Conservation (phyloP, 2,113 vertebrate genomes). For the Sylvia atricapilla region DNA sequence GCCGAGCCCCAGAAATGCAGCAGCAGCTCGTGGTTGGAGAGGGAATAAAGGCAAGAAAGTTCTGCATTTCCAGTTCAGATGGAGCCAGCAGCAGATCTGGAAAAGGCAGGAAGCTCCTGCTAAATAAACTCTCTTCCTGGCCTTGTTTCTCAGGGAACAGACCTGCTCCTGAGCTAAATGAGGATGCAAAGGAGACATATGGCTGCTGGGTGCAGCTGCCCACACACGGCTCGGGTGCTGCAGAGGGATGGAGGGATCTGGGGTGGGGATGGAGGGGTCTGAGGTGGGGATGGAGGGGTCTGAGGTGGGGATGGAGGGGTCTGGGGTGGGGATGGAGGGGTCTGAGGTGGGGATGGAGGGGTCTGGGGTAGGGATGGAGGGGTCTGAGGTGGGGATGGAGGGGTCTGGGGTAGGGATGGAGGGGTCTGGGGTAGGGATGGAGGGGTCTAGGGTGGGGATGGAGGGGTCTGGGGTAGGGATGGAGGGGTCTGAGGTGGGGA, state of each 20-base stretch:
- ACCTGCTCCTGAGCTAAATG: background rate
- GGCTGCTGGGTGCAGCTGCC: background rate
- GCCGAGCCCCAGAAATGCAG: background rate
- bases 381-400: background rate
- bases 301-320: background rate
- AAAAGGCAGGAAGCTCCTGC: background rate
- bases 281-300: background rate
- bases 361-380: background rate
- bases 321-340: background rate
- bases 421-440: no score
- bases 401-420: background rate
- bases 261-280: background rate
- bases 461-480: background rate
- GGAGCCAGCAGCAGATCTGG: background rate
- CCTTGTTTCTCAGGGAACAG: conserved; percentile 5
- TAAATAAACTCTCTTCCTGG: background rate
- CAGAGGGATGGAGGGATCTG: background rate
- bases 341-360: background rate
- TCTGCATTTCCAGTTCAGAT: background rate
- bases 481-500: background rate
- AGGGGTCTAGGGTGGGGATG: background rate
- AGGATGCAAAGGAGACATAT: background rate
- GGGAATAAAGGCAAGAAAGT: background rate
- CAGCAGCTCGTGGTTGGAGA: background rate
- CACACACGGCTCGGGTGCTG: background rate